Base-by-base conservation (phyloP, 2,888 invertebrate species). In the Diplazon laetatorius region DNA sequence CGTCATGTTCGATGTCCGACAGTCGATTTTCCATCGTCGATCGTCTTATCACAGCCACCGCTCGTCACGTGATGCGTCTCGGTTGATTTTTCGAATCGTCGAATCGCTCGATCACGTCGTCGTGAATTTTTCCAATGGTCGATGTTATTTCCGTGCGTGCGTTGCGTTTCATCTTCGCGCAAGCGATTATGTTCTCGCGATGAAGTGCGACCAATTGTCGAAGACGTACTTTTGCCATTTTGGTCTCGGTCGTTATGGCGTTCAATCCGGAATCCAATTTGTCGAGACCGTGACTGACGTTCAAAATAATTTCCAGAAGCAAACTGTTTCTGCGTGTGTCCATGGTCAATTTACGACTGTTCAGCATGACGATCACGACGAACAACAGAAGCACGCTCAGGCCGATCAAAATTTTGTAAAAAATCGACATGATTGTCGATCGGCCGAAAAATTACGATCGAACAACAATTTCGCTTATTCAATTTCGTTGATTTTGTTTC, bases 271-370 rank as follows among this genome's bases (percentile, higher is more conserved):
- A 68, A 50, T 84, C 82, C 44, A 84, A 65, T 76, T 82, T 82
- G 39, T 84, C 83, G 14, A 84, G 63, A 42, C 82, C 84, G 52
- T 79, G 82, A 75, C 84, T 84, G 5, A 84, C 80, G 52, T 84
- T 84, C 8, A 80, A 80, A 16, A 84, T 81, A 75, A 84, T 83
- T 59, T 83, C 81, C 16, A 84, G 76, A 16, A 84, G 68, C 20
- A 83, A 59, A 1, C 79, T 79, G 18, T 80, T 83, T 30, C 63
- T 79, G 8, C 70, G 78, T 0, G 81, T 71, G 44, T 82, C 82
- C 35, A 77, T 30, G 16, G 30, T 78, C 12, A 82, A 57, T 39
- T 77, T 82, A 20, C 78, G 78, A 16, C 72, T 76, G 60, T 81
- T 78, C 14, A 82, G 14, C 1, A 82, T 14, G 1, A 74, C 82